A percentile compares a stretch with the other conserved stretches of the same genome.
These are phyloP conservation scores for Meteorus sp. DNA, from an alignment of 1,140 invertebrate genomes.

Conservation along the genomic window DNA sequence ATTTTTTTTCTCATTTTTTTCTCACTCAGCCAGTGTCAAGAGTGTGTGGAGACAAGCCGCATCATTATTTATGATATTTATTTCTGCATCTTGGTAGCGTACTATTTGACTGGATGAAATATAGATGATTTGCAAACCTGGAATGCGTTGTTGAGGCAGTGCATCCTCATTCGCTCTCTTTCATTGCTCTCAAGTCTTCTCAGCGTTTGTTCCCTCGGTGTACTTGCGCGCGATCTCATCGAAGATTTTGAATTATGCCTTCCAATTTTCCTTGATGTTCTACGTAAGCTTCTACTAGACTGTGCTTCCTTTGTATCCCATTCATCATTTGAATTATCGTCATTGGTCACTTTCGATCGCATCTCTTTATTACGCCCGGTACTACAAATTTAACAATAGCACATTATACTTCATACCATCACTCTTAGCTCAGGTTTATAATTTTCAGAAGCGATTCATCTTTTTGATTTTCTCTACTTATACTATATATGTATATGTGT, in stretches of 20 bases:
- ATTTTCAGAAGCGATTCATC: no score
- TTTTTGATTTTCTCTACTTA: no score
- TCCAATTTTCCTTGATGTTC: slow-evolving; percentile 29
- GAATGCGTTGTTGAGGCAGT: slow-evolving; percentile 89
- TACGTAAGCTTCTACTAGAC: slow-evolving; percentile 24
- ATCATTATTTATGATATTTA: no score
- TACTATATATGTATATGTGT: no score
- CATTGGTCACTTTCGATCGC: slow-evolving; percentile 41
- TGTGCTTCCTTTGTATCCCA: slow-evolving; percentile 36
- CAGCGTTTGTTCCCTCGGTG: slow-evolving; percentile 74
- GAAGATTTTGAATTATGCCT: slow-evolving; percentile 35
- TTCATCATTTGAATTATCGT: slow-evolving; percentile 35
- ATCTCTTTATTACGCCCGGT: slow-evolving; percentile 25
- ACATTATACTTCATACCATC: neutral
- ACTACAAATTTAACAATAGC: neutral
- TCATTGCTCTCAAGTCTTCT: slow-evolving; percentile 89
- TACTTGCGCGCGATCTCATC: slow-evolving; percentile 33
- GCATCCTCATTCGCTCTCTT: slow-evolving; percentile 89
- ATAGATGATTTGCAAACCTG: slow-evolving; percentile 62
- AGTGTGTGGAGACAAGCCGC: no score
- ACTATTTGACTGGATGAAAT: neutral
- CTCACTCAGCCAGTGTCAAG: no score
- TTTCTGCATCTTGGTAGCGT: no score
- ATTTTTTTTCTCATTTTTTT: no score
- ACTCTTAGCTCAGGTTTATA: no score